These are phyloP conservation scores for Abrostola tripartita DNA, from an alignment of 2,888 invertebrate species.

Conservation along the genomic window DNA sequence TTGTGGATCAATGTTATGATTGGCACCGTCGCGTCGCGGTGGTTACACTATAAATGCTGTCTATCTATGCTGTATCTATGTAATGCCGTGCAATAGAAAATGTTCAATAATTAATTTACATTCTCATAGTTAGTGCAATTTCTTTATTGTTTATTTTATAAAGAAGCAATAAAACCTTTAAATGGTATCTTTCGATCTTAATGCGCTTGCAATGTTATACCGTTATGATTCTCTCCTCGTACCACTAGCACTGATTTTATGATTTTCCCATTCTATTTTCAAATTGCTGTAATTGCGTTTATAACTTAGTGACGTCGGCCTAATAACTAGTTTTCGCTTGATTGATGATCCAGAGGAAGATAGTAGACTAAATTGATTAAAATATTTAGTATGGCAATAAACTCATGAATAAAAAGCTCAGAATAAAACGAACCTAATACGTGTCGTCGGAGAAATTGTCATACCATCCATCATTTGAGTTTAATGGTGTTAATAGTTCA, in stretches of 20 bases:
- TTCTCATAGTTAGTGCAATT: constrained; percentile 48
- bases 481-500: constrained; percentile 71
- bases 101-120: constrained; percentile 43
- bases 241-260: constrained; percentile 52
- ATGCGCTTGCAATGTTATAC: constrained; percentile 39
- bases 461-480: constrained; percentile 73
- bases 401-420: constrained; percentile 75
- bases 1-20: constrained; percentile 72
- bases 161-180: constrained; percentile 46
- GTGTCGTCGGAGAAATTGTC: constrained; percentile 73
- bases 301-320: constrained; percentile 68
- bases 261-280: constrained; percentile 66
- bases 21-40: constrained; percentile 54
- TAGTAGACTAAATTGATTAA: constrained; percentile 77
- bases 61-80: constrained; percentile 25
- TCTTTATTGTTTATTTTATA: constrained; percentile 51
- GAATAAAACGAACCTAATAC: constrained; percentile 71
- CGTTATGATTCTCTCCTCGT: constrained; percentile 45
- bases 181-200: constrained; percentile 45
- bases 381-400: constrained; percentile 76
- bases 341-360: constrained; percentile 77
- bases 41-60: constrained; percentile 39
- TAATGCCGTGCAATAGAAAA: constrained; percentile 37
- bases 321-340: constrained; percentile 77
- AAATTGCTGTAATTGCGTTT: constrained; percentile 66